These are phyloP conservation scores for Sibirionetta formosa DNA, from an alignment of 2,797 vertebrate genomes.

Conservation along the genomic window DNA sequence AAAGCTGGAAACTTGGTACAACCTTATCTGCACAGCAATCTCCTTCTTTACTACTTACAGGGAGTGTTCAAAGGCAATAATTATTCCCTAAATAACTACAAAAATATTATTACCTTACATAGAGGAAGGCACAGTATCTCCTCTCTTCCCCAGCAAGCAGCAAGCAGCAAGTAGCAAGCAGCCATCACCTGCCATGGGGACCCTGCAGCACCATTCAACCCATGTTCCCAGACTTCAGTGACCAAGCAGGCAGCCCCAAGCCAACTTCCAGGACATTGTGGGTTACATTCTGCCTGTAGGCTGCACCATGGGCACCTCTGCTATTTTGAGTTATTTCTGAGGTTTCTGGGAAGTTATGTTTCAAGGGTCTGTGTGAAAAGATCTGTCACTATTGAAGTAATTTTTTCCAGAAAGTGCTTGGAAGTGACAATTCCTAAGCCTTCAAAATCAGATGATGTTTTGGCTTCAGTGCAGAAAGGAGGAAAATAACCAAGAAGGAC, in stretches of 20 bases:
- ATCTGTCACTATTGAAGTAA: not conserved
- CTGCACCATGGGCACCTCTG: not conserved
- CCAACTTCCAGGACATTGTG: rapidly evolving
- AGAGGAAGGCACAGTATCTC: not conserved
- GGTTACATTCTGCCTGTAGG: not conserved
- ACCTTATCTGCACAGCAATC: not conserved
- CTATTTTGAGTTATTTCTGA: not conserved
- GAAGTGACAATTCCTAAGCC: not conserved
- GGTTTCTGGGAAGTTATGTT: not conserved
- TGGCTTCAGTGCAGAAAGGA: not conserved
- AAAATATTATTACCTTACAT: not conserved
- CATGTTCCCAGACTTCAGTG: not conserved
- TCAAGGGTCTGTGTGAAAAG: not conserved
- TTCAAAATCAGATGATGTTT: not conserved
- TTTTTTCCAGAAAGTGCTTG: not conserved
- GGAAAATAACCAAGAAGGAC: not conserved
- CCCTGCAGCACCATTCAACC: not conserved
- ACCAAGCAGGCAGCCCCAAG: not conserved
- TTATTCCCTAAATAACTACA: not conserved
- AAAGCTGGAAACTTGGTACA: not conserved
- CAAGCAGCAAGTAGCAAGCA: too few relatives aligned
- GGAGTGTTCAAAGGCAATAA: not conserved
- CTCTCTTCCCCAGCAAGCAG: not conserved
- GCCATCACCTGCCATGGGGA: not conserved
- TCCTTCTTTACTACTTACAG: not conserved